phyloP scores from a whole-genome alignment of 2,888 invertebrate genomes.

The Chloromyia formosa region DNA sequence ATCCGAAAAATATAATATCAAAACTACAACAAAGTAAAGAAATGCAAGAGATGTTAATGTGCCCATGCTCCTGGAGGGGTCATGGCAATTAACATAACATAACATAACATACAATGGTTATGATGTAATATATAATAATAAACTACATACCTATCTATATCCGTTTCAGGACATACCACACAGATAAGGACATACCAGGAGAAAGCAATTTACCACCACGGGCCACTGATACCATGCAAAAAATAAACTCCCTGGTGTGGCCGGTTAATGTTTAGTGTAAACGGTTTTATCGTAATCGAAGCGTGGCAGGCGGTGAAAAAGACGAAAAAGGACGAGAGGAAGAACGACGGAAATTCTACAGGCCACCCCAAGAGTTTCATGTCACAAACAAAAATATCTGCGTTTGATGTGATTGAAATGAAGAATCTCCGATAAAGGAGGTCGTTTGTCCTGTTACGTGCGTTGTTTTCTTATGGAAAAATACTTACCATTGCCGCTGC shows the following conservation, averaged over 20 bases:
- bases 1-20: too few relatives aligned
- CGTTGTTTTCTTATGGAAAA: conserved; percentile 45
- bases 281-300: conserved; percentile 33
- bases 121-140: too few relatives aligned
- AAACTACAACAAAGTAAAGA: too few relatives aligned
- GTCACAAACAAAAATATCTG: conserved; percentile 55
- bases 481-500: conserved; percentile 19
- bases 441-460: conserved; percentile 52
- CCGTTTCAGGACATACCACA: too few relatives aligned
- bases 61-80: too few relatives aligned
- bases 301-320: conserved; percentile 15
- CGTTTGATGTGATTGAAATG: conserved; percentile 55
- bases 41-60: too few relatives aligned
- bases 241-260: conserved; percentile 41
- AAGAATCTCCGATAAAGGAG: conserved; percentile 55
- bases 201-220: too few relatives aligned
- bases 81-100: too few relatives aligned
- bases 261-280: conserved; percentile 42
- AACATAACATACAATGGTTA: too few relatives aligned
- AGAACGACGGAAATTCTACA: conserved; percentile 44
- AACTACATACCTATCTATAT: too few relatives aligned
- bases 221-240: conserved; percentile 27
- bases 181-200: too few relatives aligned
- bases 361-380: conserved; percentile 50
- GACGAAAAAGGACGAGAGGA: background rate